Evolutionary conservation across 2,113 vertebrate genomes (phyloP).

Genomic region (Rhinichthys klamathensis): DNA sequence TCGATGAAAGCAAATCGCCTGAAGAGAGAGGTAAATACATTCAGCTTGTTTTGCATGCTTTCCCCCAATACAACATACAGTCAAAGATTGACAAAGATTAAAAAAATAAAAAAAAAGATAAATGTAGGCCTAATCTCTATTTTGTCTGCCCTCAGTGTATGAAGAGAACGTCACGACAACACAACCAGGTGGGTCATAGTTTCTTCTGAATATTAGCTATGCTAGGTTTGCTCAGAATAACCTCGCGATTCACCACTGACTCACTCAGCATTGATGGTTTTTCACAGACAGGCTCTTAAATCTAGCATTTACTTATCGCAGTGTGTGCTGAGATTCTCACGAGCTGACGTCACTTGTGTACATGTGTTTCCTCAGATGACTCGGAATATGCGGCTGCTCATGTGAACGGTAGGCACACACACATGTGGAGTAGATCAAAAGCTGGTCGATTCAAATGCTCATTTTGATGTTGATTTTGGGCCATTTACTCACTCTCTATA

Average conservation of each 20-base stretch:
- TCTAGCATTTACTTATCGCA: neutral
- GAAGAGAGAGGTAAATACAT: constrained; percentile 59
- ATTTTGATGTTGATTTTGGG: neutral
- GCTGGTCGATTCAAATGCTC: neutral
- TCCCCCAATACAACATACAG: neutral
- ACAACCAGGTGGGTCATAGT: neutral
- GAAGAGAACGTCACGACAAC: neutral
- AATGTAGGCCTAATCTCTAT: neutral
- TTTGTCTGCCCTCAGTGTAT: neutral
- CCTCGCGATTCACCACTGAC: neutral
- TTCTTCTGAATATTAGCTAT: too few species aligned
- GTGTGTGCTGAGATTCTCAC: neutral
- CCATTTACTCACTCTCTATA: neutral
- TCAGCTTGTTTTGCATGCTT: too few species aligned
- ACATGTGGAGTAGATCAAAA: neutral
- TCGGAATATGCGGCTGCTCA: constrained; percentile 62
- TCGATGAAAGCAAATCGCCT: constrained; percentile 51
- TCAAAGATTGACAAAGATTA: neutral
- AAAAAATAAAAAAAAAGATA: neutral
- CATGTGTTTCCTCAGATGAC: constrained; percentile 63
- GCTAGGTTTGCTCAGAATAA: too few species aligned
- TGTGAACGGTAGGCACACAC: neutral
- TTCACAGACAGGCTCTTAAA: neutral
- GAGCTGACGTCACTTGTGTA: neutral
- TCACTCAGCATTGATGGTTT: neutral